Evolutionary conservation across 1,140 invertebrate genomes (phyloP).

Genomic region (Saccostrea glomerata): DNA sequence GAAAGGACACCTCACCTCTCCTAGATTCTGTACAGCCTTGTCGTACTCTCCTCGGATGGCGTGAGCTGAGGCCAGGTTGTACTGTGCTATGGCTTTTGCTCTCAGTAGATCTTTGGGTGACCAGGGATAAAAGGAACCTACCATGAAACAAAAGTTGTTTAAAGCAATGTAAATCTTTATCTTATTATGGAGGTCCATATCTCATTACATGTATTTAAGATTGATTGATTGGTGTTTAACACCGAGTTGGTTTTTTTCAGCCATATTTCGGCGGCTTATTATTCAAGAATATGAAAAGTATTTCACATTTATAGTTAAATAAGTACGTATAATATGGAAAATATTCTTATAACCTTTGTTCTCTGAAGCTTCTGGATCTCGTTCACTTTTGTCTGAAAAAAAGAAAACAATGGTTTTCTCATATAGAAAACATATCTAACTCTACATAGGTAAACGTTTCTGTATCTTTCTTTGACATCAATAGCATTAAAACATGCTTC

Average conservation of each 20-base stretch:
- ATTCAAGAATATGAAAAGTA: no score
- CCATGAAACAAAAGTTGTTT: not conserved
- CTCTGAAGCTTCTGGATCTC: slow-evolving; percentile 23
- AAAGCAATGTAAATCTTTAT: not conserved
- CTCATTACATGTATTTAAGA: no score
- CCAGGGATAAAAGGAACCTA: slow-evolving; percentile 53
- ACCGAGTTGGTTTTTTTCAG: no score
- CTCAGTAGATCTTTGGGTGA: slow-evolving; percentile 49
- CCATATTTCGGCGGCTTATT: no score
- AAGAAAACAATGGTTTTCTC: not conserved
- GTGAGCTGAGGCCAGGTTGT: slow-evolving; percentile 89
- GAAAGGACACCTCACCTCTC: slow-evolving; percentile 69
- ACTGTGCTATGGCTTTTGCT: slow-evolving; percentile 83
- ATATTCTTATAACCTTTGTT: not conserved
- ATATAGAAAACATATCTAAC: not conserved
- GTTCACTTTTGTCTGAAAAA: slow-evolving; percentile 30
- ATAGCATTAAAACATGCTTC: no score
- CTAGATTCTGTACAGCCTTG: slow-evolving; percentile 86
- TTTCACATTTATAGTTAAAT: not conserved
- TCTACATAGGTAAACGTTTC: no score
- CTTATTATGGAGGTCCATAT: no score
- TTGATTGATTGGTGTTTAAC: no score
- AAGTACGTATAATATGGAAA: no score
- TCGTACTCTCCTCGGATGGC: slow-evolving; percentile 88
- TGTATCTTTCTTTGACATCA: no score